phyloP scores from a whole-genome alignment of 2,888 invertebrate genomes.

The Nomada lathburiana region DNA sequence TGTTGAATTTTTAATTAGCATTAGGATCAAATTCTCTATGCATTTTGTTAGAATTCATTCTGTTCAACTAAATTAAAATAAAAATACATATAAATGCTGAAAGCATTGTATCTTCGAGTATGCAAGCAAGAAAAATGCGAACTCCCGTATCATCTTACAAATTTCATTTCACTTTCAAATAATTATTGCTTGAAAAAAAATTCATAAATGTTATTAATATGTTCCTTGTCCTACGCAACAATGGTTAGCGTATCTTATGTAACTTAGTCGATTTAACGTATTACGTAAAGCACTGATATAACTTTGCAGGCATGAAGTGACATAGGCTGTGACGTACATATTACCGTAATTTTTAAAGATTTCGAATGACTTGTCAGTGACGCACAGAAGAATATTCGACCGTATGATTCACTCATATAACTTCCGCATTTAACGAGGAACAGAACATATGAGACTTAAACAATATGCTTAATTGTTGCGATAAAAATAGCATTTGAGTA shows the following conservation, averaged over 20 bases:
- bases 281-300: slow-evolving; percentile 55
- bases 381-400: not conserved
- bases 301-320: slow-evolving; percentile 20
- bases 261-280: slow-evolving; percentile 51
- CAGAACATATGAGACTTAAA: not conserved
- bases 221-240: not conserved
- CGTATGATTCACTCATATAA: not conserved
- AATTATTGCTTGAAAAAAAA: not conserved
- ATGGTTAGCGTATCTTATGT: slow-evolving; percentile 35
- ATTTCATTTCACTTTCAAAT: not conserved
- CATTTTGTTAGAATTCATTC: no score
- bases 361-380: not conserved
- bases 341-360: slow-evolving; percentile 16
- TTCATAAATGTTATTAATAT: not conserved
- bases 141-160: not conserved
- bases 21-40: no score
- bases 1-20: no score
- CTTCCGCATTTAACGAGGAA: not conserved
- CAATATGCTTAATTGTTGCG: not conserved
- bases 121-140: no score
- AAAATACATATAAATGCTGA: no score
- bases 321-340: slow-evolving; percentile 8
- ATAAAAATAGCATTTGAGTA: not conserved
- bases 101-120: no score
- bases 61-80: no score